Conservation (phyloP, 92 coral and sea anemone species). For the Siderastrea radians region DNA sequence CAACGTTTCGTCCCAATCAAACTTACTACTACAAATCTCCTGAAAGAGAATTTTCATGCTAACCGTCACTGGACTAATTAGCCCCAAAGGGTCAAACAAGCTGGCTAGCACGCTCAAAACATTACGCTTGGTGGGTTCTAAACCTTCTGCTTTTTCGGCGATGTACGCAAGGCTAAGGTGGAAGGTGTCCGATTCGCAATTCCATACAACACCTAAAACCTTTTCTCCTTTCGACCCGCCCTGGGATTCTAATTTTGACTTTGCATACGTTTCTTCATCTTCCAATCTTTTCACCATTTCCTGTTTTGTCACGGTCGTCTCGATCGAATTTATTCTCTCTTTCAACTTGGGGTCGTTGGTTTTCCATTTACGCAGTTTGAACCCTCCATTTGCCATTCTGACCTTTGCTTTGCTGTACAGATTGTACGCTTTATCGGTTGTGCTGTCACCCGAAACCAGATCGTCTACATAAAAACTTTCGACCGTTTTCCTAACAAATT, state of each 20-base stretch:
- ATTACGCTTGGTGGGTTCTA: too few species aligned
- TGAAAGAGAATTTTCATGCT: too few species aligned
- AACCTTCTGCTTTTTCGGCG: background rate
- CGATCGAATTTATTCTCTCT: slow-evolving; percentile 27
- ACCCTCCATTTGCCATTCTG: slow-evolving; percentile 52
- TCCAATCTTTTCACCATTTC: slow-evolving; percentile 40
- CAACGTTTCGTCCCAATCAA: too few species aligned
- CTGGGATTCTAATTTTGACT: slow-evolving; percentile 10
- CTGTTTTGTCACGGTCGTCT: slow-evolving; percentile 7
- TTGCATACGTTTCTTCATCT: slow-evolving; percentile 49
- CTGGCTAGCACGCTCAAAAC: too few species aligned
- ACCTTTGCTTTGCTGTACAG: slow-evolving; percentile 26
- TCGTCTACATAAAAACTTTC: slow-evolving; percentile 57
- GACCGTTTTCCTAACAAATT: slow-evolving; percentile 25
- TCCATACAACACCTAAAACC: slow-evolving; percentile 63
- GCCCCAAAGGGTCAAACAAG: too few species aligned
- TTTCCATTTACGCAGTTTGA: slow-evolving; percentile 34
- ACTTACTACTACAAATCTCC: too few species aligned
- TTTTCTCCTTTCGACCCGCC: slow-evolving; percentile 28
- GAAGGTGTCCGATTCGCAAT: slow-evolving; percentile 43
- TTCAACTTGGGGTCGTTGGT: slow-evolving; percentile 31
- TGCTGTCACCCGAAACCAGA: slow-evolving; percentile 33
- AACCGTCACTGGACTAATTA: too few species aligned
- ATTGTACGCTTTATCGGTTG: background rate
- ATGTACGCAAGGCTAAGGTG: slow-evolving; percentile 49